A percentile compares a stretch with the other conserved stretches of the same genome.
phyloP scores from a whole-genome alignment of 2,888 invertebrate genomes.

The Chydorus sphaericus region DNA sequence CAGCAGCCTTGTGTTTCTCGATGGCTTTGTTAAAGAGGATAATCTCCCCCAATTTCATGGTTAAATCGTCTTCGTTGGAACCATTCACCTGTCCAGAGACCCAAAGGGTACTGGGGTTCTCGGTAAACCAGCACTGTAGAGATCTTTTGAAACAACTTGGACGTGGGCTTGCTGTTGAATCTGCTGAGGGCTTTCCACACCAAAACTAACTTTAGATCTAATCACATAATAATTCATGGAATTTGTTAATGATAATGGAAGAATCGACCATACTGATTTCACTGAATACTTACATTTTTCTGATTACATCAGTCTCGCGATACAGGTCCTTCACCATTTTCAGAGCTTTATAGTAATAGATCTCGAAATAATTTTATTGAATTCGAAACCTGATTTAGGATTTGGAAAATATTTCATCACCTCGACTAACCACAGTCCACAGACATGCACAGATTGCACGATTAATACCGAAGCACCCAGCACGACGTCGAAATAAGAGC shows the following conservation, averaged over 20 bases:
- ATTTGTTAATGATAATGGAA: background rate
- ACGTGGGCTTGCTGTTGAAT: constrained; percentile 87
- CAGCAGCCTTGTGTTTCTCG: constrained; percentile 66
- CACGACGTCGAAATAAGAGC: no score
- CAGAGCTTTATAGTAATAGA: no score
- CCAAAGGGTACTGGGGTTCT: constrained; percentile 76
- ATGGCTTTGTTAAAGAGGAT: constrained; percentile 88
- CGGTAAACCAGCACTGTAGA: constrained; percentile 71
- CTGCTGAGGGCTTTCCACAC: constrained; percentile 70
- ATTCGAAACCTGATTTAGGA: no score
- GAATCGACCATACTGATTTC: constrained; percentile 4
- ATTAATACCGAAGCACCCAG: no score
- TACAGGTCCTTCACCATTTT: constrained; percentile 78
- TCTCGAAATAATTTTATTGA: no score
- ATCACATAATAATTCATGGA: background rate
- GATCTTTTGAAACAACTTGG: constrained; percentile 78
- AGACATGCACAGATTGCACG: no score
- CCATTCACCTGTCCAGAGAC: constrained; percentile 81
- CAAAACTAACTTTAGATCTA: constrained; percentile 84
- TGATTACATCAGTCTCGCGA: constrained; percentile 78
- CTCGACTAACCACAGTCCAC: no score
- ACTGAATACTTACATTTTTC: constrained; percentile 67
- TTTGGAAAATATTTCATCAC: no score
- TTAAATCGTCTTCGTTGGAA: constrained; percentile 93
- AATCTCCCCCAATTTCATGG: constrained; percentile 94